phyloP scores from a whole-genome alignment of 2,113 vertebrate species.

The Neofelis nebulosa region DNA sequence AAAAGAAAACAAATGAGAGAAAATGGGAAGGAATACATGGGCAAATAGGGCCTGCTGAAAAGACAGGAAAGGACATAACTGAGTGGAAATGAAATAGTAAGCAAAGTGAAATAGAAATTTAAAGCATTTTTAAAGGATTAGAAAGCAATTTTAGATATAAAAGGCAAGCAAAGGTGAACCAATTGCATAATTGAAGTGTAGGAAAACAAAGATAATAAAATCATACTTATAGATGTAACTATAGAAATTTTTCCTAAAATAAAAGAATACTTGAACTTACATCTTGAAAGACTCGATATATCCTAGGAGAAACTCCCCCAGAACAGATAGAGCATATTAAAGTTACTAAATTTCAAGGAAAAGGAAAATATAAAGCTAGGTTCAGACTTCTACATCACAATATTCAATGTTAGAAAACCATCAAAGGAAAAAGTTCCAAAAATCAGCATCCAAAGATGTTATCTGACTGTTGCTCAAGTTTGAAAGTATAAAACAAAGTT shows the following conservation, averaged over 20 bases:
- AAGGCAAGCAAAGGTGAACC: conserved; percentile 6
- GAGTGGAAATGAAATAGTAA: not conserved
- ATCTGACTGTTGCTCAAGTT: not conserved
- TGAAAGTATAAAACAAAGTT: not conserved
- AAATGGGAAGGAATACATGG: not conserved
- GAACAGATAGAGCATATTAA: not conserved
- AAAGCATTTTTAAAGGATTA: not conserved
- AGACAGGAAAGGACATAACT: not conserved
- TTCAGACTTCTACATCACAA: not conserved
- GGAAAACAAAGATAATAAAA: not conserved
- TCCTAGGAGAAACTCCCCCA: not conserved
- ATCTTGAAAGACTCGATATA: not conserved
- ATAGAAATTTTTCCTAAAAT: not conserved
- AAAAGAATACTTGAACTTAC: not conserved
- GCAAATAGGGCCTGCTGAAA: not conserved
- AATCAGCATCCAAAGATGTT: not conserved
- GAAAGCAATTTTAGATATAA: not conserved
- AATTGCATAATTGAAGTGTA: not conserved
- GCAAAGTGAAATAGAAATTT: not conserved
- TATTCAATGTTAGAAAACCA: not conserved
- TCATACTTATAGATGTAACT: not conserved
- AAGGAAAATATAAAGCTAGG: not conserved
- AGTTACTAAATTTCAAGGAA: not conserved
- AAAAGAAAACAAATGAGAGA: not conserved
- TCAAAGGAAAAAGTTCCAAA: not conserved